Evolutionary conservation across 2,888 invertebrate species (phyloP), one percentile per base, ranked within the genome.

Genomic region (Oscheius sp.): DNA sequence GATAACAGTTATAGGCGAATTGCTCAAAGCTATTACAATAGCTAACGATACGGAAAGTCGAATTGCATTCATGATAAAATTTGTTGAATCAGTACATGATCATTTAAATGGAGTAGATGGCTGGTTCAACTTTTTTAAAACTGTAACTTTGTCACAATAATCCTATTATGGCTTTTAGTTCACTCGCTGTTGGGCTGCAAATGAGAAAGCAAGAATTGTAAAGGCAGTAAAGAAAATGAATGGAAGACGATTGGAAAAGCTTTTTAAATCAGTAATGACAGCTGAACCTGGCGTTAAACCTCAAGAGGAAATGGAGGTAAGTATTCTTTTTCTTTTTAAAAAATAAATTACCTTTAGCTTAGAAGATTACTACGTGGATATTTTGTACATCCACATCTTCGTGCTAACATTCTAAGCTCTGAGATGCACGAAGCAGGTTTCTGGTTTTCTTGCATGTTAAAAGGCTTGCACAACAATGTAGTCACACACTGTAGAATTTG

Each of bases 271-370:
- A 1, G 10, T 31, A 3, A n/a, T 61, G 27, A 45, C 10, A 15
- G 1, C 10, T 27, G 23, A 15, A n/a, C 61, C n/a, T 4, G 61
- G 61, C n/a, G 17, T 17, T 12, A 42, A 42, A 25, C n/a, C 45
- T 8, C n/a, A 61, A 6, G 29, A 15, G 4, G 61, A 61, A 31
- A 42, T 45, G 45, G 61, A 61, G 45, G 61, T 61, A 34, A 10
- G 23, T 27, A 20, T 8, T 10, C 15, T 20, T 23, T 25, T 15
- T 15, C 2, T 23, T 61, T 23, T 3, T 39, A 17, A 23, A 1
- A 23, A 10, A 37, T 31, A 8, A n/a, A 20, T 27, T 17, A n/a
- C 31, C 5, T 45, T 45, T n/a, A 61, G 61, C 12, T 61, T 27
- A 20, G 61, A 3, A 42, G 29, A 10, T 45, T 61, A 5, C 5